phyloP scores from a whole-genome alignment of 2,113 vertebrate species.

The Scytalopus superciliaris region DNA sequence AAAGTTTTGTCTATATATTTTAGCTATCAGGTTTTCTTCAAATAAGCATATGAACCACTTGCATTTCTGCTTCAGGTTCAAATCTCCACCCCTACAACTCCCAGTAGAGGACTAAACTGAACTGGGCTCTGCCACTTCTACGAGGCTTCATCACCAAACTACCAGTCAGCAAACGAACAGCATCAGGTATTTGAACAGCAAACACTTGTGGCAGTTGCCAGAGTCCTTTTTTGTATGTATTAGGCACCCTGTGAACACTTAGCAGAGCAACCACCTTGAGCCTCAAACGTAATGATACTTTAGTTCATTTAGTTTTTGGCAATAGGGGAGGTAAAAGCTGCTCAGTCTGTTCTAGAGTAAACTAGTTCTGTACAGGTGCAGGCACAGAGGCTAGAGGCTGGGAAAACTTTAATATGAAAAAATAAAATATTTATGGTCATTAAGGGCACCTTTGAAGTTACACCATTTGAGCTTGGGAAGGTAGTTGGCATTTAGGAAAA shows the following conservation, averaged over 20 bases:
- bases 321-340: not conserved
- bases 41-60: not conserved
- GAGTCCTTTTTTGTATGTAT: not conserved
- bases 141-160: not conserved
- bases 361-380: not conserved
- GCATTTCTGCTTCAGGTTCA: not conserved
- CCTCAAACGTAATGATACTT: not conserved
- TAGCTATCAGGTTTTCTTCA: not conserved
- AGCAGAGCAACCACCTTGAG: not conserved
- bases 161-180: not conserved
- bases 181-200: not conserved
- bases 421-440: not conserved
- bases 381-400: not conserved
- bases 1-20: not conserved
- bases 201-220: not conserved
- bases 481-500: not conserved
- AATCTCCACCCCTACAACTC: not conserved
- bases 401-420: not conserved
- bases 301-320: not conserved
- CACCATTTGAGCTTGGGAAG: not conserved
- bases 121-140: not conserved
- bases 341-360: not conserved
- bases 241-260: not conserved
- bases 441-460: not conserved
- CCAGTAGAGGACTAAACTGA: not conserved